Conservation (phyloP, 1,140 invertebrate species). For the Calycopis cecrops region DNA sequence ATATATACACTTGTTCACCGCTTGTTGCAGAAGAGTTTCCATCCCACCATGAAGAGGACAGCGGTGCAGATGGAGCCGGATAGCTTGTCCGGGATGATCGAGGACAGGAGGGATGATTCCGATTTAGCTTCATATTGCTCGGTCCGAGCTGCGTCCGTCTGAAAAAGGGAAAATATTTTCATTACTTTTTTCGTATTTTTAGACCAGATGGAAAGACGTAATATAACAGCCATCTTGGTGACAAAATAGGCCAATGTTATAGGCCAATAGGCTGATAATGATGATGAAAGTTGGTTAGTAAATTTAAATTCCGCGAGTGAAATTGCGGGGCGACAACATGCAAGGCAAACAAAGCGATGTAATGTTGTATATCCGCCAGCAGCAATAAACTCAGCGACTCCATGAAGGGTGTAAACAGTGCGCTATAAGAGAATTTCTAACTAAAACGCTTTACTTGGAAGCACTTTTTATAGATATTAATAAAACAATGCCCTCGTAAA, state of each 20-base stretch:
- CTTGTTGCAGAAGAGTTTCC: slow-evolving; percentile 65
- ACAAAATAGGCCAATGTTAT: no score
- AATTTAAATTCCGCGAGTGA: no score
- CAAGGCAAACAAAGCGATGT: not conserved
- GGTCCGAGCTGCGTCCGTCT: slow-evolving; percentile 52
- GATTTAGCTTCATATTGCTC: slow-evolving; percentile 36
- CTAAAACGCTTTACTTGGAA: slow-evolving; percentile 52
- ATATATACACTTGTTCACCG: slow-evolving; percentile 47
- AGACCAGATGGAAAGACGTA: not conserved
- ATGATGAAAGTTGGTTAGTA: no score
- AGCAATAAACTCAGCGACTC: slow-evolving; percentile 55
- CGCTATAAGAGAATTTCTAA: slow-evolving; percentile 48
- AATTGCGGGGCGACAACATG: no score
- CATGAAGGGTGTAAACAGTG: slow-evolving; percentile 54
- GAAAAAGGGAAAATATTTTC: slow-evolving; percentile 35
- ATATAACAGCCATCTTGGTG: no score
- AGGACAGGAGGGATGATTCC: slow-evolving; percentile 52
- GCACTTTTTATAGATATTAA: slow-evolving; percentile 72
- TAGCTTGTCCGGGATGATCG: slow-evolving; percentile 57
- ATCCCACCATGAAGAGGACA: slow-evolving; percentile 65
- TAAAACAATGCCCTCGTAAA: slow-evolving; percentile 69
- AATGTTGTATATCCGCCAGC: slow-evolving; percentile 18
- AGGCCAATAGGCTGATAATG: no score
- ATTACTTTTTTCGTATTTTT: not conserved
- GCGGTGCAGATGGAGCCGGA: slow-evolving; percentile 69